Evolutionary conservation across 2,888 invertebrate genomes (phyloP).

Genomic region (Bombylius major): DNA sequence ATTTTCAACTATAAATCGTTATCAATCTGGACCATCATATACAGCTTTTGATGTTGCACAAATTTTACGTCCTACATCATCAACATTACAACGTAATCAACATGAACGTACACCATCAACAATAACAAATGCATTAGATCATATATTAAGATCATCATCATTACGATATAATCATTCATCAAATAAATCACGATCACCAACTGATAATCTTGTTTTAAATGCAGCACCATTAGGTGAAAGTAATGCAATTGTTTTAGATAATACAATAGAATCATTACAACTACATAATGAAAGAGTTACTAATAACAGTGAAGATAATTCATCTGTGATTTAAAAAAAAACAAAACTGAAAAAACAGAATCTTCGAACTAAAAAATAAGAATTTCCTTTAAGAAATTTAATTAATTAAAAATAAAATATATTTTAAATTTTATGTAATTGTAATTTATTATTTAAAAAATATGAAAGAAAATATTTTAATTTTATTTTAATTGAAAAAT

Average conservation of each 20-base stretch:
- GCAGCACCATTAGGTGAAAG: slow-evolving; percentile 30
- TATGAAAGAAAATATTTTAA: too few relatives aligned
- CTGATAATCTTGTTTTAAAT: slow-evolving; percentile 31
- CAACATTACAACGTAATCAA: slow-evolving; percentile 16
- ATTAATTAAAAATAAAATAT: too few relatives aligned
- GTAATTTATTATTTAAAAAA: too few relatives aligned
- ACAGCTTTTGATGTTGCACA: slow-evolving; percentile 33
- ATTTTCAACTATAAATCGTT: neutral
- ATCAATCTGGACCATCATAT: slow-evolving; percentile 15
- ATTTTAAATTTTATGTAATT: too few relatives aligned
- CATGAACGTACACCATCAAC: slow-evolving; percentile 15
- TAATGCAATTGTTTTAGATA: slow-evolving; percentile 19
- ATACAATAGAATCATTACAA: neutral
- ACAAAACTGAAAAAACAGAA: neutral
- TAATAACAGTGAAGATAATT: slow-evolving; percentile 18
- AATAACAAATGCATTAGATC: slow-evolving; percentile 14
- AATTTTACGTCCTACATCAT: slow-evolving; percentile 27
- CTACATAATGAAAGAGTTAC: neutral
- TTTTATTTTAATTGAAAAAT: too few relatives aligned
- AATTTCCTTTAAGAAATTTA: too few relatives aligned
- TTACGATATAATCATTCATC: slow-evolving; percentile 4
- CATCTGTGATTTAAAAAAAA: slow-evolving; percentile 27
- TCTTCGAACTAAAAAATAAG: too few relatives aligned
- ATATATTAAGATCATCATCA: slow-evolving; percentile 11
- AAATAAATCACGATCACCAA: slow-evolving; percentile 23